These are phyloP conservation scores for Chelonia mydas DNA, from an alignment of 2,797 vertebrate species.

Conservation along the genomic window DNA sequence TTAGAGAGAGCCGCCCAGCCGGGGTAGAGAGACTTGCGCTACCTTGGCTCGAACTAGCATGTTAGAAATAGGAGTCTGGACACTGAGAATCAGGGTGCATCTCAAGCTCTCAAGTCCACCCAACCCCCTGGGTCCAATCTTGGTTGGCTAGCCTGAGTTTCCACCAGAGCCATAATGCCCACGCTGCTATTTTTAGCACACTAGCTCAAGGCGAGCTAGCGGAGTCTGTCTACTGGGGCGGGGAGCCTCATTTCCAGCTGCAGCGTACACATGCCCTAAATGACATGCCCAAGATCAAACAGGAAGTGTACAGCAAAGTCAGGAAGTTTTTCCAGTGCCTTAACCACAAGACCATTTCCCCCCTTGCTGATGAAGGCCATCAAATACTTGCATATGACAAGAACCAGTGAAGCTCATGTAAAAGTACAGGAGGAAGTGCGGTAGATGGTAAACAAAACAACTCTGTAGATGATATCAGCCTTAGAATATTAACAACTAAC, in stretches of 20 bases:
- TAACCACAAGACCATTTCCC: constrained; percentile 2
- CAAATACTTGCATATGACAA: background rate
- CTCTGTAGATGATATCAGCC: background rate
- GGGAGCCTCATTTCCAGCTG: background rate
- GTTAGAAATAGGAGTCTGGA: background rate
- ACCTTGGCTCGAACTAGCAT: background rate
- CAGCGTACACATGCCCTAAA: background rate
- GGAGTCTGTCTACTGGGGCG: background rate
- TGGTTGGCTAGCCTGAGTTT: background rate
- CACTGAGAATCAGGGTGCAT: background rate
- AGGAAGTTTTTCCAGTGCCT: background rate
- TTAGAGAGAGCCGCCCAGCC: background rate
- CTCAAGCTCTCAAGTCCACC: background rate
- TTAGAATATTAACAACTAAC: background rate
- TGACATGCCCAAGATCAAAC: background rate
- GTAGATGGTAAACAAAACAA: background rate
- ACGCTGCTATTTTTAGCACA: background rate
- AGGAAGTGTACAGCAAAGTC: background rate
- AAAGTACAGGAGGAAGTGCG: background rate
- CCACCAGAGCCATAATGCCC: background rate
- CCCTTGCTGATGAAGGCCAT: background rate
- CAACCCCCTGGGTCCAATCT: background rate
- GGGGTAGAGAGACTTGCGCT: background rate
- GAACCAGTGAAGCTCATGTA: background rate
- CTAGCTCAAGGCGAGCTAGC: background rate